A percentile compares a stretch with the other conserved stretches of the same genome.
Evolutionary conservation across 2,113 vertebrate species (phyloP).

Genomic region (Taxidea taxus): DNA sequence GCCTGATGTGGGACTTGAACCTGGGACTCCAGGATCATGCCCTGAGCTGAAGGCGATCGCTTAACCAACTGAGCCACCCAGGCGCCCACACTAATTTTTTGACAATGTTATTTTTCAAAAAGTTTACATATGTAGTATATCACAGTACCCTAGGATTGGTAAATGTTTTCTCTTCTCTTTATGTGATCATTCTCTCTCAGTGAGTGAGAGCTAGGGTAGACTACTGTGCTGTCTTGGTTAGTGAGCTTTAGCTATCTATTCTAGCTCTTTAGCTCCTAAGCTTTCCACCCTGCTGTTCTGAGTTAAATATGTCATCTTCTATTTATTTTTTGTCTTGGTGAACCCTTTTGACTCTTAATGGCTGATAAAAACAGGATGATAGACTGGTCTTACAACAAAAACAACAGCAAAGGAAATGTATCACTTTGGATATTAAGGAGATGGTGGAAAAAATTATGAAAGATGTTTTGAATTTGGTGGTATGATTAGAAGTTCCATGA

Average conservation of each 20-base stretch:
- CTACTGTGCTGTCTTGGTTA: neutral
- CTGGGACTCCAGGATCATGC: too few relatives aligned
- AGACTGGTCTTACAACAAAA: constrained; percentile 1
- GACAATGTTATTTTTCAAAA: neutral
- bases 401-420: neutral
- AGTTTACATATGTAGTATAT: neutral
- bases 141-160: neutral
- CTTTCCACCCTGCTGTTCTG: neutral
- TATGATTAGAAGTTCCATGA: neutral
- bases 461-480: neutral
- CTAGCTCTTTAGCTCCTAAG: neutral
- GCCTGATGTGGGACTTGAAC: too few relatives aligned
- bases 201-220: neutral
- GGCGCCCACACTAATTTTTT: neutral
- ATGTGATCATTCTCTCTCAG: neutral
- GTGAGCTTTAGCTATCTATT: neutral
- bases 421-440: neutral
- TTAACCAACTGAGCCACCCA: too few relatives aligned
- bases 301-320: neutral
- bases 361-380: neutral
- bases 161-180: neutral
- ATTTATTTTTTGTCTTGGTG: neutral
- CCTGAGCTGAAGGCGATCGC: too few relatives aligned
- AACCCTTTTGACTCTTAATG: neutral
- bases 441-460: constrained; percentile 7